Evolutionary conservation across 2,888 invertebrate genomes (phyloP).

Genomic region (Busseola fusca): DNA sequence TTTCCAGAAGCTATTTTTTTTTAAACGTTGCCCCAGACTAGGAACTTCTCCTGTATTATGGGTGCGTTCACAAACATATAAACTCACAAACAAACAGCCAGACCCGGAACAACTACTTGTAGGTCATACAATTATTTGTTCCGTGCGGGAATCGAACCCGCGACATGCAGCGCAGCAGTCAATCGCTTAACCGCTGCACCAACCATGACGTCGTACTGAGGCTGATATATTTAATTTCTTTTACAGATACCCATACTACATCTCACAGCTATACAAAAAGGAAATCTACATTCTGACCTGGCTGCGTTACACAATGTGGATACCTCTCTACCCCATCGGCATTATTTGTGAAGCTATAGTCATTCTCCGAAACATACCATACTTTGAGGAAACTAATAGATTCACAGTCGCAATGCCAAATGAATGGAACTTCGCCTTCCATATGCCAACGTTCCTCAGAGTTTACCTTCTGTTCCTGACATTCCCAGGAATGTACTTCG

Average conservation of each 20-base stretch:
- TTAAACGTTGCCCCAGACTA: no score
- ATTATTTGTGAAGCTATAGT: conserved; percentile 95
- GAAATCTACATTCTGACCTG: conserved; percentile 94
- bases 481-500: conserved; percentile 92
- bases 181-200: no score
- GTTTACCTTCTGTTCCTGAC: conserved; percentile 93
- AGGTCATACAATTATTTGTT: no score
- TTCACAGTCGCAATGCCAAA: conserved; percentile 95
- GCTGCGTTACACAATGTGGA: conserved; percentile 98
- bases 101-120: no score
- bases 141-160: no score
- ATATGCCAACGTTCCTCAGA: conserved; percentile 94
- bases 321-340: conserved; percentile 97
- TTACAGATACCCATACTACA: conserved; percentile 97
- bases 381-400: conserved; percentile 94
- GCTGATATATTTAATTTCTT: no score
- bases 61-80: no score
- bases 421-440: conserved; percentile 94
- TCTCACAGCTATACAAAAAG: conserved; percentile 93
- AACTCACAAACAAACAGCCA: no score
- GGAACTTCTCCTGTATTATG: no score
- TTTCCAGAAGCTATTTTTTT: no score
- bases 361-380: conserved; percentile 95
- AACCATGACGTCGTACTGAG: no score
- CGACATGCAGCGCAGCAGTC: no score